A percentile compares a stretch with the other conserved stretches of the same genome.
These are phyloP conservation scores for Dendrolimus pini DNA, from an alignment of 2,888 invertebrate species.

Conservation along the genomic window DNA sequence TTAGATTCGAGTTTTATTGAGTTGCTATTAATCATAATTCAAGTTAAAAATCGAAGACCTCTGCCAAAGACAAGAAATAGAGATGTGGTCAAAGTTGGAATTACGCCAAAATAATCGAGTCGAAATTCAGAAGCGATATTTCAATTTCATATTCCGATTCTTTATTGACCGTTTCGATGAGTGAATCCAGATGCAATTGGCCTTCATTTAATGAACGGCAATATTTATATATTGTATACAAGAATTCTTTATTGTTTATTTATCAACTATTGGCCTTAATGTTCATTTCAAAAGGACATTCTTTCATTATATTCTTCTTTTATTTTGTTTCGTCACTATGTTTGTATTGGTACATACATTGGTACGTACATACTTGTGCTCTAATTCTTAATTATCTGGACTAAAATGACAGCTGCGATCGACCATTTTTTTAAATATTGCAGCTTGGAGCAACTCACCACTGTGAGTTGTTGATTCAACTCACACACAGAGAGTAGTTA, in stretches of 20 bases:
- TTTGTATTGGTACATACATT: too few species aligned
- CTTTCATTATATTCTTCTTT: neutral
- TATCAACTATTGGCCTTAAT: neutral
- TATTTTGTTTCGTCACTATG: neutral
- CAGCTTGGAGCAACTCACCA: too few species aligned
- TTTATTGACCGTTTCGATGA: slow-evolving; percentile 42
- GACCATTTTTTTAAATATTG: too few species aligned
- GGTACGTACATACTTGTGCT: too few species aligned
- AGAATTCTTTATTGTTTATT: neutral
- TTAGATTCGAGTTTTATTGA: too few species aligned
- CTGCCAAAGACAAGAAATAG: neutral
- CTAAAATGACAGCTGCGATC: too few species aligned
- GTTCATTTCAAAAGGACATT: neutral
- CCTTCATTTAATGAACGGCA: slow-evolving; percentile 40
- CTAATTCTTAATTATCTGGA: too few species aligned
- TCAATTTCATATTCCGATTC: slow-evolving; percentile 43
- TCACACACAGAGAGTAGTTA: too few species aligned
- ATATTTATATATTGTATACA: slow-evolving; percentile 12
- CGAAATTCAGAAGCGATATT: slow-evolving; percentile 11
- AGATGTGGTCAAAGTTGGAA: neutral
- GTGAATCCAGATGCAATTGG: slow-evolving; percentile 37
- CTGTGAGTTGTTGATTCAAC: too few species aligned
- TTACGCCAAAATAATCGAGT: slow-evolving; percentile 58
- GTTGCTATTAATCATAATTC: too few species aligned
- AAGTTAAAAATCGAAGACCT: too few species aligned